Base-by-base conservation (phyloP, 2,797 vertebrate species). In the Serranus cabrilla region DNA sequence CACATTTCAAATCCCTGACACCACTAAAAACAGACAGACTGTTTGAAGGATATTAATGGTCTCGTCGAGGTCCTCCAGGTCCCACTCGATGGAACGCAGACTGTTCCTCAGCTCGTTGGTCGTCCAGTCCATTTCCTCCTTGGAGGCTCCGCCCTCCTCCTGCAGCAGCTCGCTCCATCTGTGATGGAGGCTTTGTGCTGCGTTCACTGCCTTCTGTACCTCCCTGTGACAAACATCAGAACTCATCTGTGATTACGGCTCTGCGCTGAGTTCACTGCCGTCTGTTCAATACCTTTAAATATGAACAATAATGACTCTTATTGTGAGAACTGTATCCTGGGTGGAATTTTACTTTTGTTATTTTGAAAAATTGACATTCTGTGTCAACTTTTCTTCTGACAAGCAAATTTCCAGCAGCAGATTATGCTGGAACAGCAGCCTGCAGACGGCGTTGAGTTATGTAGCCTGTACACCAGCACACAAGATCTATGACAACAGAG, bases 21-120 rank as follows among this genome's bases (percentile, higher is more conserved):
- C 43, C 10, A 31, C 9, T 34, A 11, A 10, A 40, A 37, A 63
- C 16, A 57, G 34, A 34, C 34, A 34, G 5, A 31, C 40, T 2
- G 7, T 45, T 46, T 54, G 84, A 96, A 99, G 96, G 98, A 99
- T 99, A 99, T 97, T 98, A 90, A 99, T 98, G 2, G 98, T 99
- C 90, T 99, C 98, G 16, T 99, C 98, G 2, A 99, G 93, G 92
- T 99, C 98, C 78, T 99, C 98, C 64, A 99, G 92, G 89, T 99
- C 98, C 98, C 98, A 99, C 78, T 99, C 98, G 0, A 99, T 98
- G 91, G 98, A 99, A 45, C 98, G 96, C 76, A 99, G 91, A 77
- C 98, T 98, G 92, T 99, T 99, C 60, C 98, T 95, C 82, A 99
- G 93, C 87, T 99, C 98, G 78, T 99, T 99, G 58, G 98, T 99